Base-by-base conservation (phyloP, 1,140 invertebrate species). In the Cydia pomonella region DNA sequence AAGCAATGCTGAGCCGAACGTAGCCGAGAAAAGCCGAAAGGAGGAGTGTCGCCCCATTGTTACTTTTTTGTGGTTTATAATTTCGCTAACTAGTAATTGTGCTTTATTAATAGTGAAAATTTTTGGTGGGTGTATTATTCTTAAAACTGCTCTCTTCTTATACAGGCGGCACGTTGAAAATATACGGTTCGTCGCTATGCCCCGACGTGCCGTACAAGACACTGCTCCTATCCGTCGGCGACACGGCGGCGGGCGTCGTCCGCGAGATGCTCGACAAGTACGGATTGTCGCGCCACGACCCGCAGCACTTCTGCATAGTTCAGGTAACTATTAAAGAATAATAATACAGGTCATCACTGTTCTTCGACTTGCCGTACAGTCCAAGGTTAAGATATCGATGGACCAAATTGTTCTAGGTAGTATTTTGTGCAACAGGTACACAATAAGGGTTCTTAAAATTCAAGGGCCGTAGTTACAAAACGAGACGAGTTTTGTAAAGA, bases 171-270 rank as follows among this genome's bases (percentile, higher is more conserved):
- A 99, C 98, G 5, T 92, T 99, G 27, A 99, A 99, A 93, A 99
- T 99, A 82, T 99, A 99, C 93, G 99, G 99, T 27, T 98, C 99
- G 90, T 97, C 98, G 13, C 94, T 99, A 7, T 98, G 98, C 87
- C 97, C 97, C 83, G 98, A 99, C 94, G 98, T 99, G 77, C 99
- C 99, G 59, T 99, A 99, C 93, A 99, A 99, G 94, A 99, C 99
- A 2, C 93, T 99, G 50, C 94, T 99, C 77, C 94, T 99, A 38
- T 99, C 98, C 21, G 97, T 99, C 13, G 95, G 97, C 62, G 99
- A 99, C 91, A 97, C 96, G 50, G 98, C 98, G 1, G 96, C 96
- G 44, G 96, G 96, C 79, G 98, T 99, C 53, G 97, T 99, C 38
- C 95, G 96, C 81, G 99, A 99, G 94, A 99, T 99, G 95, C 94